Evolutionary conservation across 1,140 invertebrate species (phyloP).

Genomic region (Epicauta chinensis): DNA sequence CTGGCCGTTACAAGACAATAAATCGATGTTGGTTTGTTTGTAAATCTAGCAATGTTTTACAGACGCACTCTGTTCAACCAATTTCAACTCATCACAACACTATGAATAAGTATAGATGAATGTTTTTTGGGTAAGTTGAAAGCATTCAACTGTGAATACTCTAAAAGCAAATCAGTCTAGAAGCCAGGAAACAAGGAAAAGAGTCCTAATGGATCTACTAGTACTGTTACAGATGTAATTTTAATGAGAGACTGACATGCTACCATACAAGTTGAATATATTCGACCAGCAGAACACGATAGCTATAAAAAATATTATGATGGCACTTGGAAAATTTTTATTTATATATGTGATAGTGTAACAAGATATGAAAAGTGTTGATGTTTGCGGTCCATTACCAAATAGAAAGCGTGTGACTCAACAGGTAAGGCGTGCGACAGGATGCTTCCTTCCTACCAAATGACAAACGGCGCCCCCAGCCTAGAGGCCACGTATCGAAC

Average conservation of each 20-base stretch:
- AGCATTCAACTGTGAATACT: neutral
- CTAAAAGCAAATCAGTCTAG: neutral
- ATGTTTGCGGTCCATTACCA: conserved; percentile 15
- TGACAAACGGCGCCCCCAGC: conserved; percentile 14
- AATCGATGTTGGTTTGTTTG: conserved; percentile 30
- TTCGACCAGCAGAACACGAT: too few relatives aligned
- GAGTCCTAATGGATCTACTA: conserved; percentile 17
- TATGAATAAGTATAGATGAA: too few relatives aligned
- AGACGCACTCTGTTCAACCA: conserved; percentile 1
- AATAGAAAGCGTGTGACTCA: conserved; percentile 19
- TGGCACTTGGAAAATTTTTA: too few relatives aligned
- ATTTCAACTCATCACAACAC: neutral
- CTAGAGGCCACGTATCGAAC: conserved; percentile 16
- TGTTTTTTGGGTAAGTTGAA: too few relatives aligned
- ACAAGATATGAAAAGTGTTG: conserved; percentile 1
- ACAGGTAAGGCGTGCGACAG: conserved; percentile 24
- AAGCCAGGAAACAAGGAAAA: conserved; percentile 15
- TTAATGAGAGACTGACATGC: conserved; percentile 16
- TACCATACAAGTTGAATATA: neutral
- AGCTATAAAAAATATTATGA: too few relatives aligned
- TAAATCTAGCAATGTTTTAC: conserved; percentile 20
- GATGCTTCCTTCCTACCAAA: conserved; percentile 17
- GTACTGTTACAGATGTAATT: conserved; percentile 16
- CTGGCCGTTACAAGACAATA: conserved; percentile 35
- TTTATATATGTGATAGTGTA: too few relatives aligned